These are phyloP conservation scores for Hipparchia semele DNA, from an alignment of 2,888 invertebrate species.

Conservation along the genomic window DNA sequence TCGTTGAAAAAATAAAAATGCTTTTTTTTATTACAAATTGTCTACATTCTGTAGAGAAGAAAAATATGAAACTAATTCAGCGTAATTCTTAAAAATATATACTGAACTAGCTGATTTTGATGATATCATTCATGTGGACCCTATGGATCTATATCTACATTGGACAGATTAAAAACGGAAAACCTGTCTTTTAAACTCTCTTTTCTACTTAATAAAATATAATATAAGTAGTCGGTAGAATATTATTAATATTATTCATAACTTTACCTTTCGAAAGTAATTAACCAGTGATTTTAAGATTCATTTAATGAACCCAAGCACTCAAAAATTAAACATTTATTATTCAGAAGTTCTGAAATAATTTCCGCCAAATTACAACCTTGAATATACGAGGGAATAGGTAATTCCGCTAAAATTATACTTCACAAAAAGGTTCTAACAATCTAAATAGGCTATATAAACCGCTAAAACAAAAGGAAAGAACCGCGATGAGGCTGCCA, in stretches of 20 bases:
- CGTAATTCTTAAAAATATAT: too few species aligned
- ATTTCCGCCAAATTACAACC: slow-evolving; percentile 19
- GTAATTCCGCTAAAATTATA: slow-evolving; percentile 15
- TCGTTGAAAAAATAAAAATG: too few species aligned
- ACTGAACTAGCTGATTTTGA: too few species aligned
- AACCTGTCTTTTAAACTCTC: too few species aligned
- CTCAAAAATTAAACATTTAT: slow-evolving; percentile 19
- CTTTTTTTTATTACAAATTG: too few species aligned
- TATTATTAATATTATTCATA: not conserved
- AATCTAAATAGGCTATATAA: slow-evolving; percentile 12
- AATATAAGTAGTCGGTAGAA: not conserved
- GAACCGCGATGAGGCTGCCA: not conserved
- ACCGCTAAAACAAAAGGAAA: not conserved
- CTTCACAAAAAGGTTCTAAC: slow-evolving; percentile 4
- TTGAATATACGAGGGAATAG: slow-evolving; percentile 11
- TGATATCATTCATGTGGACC: too few species aligned
- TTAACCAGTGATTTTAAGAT: not conserved
- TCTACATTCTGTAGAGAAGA: too few species aligned
- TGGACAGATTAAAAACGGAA: too few species aligned
- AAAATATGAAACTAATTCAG: too few species aligned
- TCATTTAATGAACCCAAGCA: not conserved
- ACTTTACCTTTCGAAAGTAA: not conserved
- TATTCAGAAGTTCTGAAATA: slow-evolving; percentile 14
- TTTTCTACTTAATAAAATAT: too few species aligned
- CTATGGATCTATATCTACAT: too few species aligned